Base-by-base conservation (phyloP, 2,113 vertebrate genomes). In the Telmatochromis brachygnathus region DNA sequence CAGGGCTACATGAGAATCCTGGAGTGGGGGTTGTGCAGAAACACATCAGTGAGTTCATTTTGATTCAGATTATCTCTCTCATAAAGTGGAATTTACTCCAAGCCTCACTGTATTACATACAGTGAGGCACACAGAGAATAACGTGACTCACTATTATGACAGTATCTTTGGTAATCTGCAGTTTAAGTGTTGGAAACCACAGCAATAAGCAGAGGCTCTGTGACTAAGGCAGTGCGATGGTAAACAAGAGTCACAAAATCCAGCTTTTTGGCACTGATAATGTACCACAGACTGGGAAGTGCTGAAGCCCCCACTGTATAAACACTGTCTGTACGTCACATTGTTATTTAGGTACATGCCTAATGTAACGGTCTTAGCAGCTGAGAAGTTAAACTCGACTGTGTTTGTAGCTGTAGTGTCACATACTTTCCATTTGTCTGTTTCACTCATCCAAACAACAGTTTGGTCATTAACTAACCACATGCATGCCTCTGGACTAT, bases 41-140 rank as follows among this genome's bases (percentile, higher is more conserved):
- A 83, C 35, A 81, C 28, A 54, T 58, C 45, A 47, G 19, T 12
- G 56, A 85, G 70, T 56, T 90, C 19, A 81, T 80, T 89, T 87
- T 81, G 65, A 55, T 81, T 87, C 28, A 88, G 86, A 89, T 91
- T 81, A 89, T 87, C 47, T 54, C 42, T 83, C 58, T 80, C 86
- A 94, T 94, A 91, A 93, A 84, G 47, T 77, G 84, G 86, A 90
- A 82, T 91, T 82, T 88, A 55, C 35, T 28, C 49, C 92, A 87
- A 92, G 60, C 91, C 85, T 8, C n/a, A n/a, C n/a, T n/a, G n/a
- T n/a, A 49, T n/a, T 77, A 77, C 23, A 77, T 30, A n/a, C 6
- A 49, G 42, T 49, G 70, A 49, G 70, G 45, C 73, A 49, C 73
- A 77, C 42, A 33, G 26, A 77, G 39, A 49, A 51, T 51, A 77